Base-by-base conservation (phyloP, 2,888 invertebrate species). In the Vanessa cardui region DNA sequence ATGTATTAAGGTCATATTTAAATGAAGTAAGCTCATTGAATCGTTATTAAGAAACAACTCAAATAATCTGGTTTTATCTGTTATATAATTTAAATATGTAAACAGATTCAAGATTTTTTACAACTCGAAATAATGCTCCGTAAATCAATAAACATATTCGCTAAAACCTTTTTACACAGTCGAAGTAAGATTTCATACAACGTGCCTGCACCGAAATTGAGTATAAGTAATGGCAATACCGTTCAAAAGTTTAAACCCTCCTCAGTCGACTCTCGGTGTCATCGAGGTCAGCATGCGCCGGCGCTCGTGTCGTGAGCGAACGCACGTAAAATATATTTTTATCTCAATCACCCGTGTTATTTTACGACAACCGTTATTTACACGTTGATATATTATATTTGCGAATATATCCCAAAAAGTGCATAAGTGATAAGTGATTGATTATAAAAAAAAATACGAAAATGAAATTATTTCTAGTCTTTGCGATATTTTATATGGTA, bases 391-490 rank as follows among this genome's bases (percentile, higher is more conserved):
- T 12, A 39, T n/a, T 26, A 46, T 20, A 49, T 49, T 9, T 12
- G 18, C 52, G 12, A 52, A 52, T 52, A 26, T 52, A 26, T 52
- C 21, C 16, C 16, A 26, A 52, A 50, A 26, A 7, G 21, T 26
- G 52, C 6, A n/a, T 18, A 18, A n/a, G 47, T 46, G 46, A 46
- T 46, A 46, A 46, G 15, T 47, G 16, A 18, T 5, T 16, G 26
- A 26, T 45, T 16, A 26, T 16, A 2, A 31, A 21, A 33, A 54
- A 46, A 47, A 52, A 9, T 46, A n/a, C 6, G 3, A 70, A 63
- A 54, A 62, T 66, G 62, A 66, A 63, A 49, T 18, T 61, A 33
- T 26, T 69, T n/a, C 46, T 69, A 16, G 46, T 71, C 18, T 62
- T 70, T 15, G 47, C 52, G 46, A 44, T 64, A 44, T 49, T 69